A percentile compares a stretch with the other conserved stretches of the same genome.
These are phyloP conservation scores for Alectura lathami DNA, from an alignment of 2,113 vertebrate genomes.

Conservation along the genomic window DNA sequence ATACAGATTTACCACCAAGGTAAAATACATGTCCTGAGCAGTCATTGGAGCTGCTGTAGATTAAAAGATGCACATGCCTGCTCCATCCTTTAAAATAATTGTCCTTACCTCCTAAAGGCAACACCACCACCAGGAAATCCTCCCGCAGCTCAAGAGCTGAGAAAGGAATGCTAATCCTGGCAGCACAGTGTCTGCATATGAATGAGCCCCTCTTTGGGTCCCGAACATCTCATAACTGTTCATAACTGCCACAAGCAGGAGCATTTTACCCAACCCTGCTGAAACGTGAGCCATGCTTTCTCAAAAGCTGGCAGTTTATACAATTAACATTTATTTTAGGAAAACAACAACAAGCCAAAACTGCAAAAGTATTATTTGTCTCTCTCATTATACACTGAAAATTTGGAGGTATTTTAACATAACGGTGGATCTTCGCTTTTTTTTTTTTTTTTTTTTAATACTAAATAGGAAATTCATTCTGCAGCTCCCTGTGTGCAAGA, in stretches of 20 bases:
- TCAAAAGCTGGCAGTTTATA: neutral
- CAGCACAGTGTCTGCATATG: slow-evolving; percentile 24
- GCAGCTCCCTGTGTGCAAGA: neutral
- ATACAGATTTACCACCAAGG: neutral
- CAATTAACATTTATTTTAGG: neutral
- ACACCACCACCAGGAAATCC: neutral
- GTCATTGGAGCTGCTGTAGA: neutral
- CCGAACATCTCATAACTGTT: neutral
- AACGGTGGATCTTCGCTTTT: neutral
- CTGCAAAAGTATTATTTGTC: neutral
- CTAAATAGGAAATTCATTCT: neutral
- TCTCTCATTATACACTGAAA: neutral
- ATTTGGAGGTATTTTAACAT: neutral
- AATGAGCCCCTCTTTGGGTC: slow-evolving; percentile 6
- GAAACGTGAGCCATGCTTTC: neutral
- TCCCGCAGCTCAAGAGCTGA: neutral
- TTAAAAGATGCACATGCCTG: neutral
- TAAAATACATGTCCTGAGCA: neutral
- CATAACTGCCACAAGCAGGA: neutral
- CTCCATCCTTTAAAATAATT: neutral
- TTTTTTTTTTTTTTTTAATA: neutral
- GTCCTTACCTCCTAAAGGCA: neutral
- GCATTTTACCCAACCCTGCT: neutral
- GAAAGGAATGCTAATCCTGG: slow-evolving; percentile 8
- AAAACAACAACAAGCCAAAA: neutral